Evolutionary conservation across 2,797 vertebrate genomes (phyloP).

Genomic region (Eulemur albifrons): DNA sequence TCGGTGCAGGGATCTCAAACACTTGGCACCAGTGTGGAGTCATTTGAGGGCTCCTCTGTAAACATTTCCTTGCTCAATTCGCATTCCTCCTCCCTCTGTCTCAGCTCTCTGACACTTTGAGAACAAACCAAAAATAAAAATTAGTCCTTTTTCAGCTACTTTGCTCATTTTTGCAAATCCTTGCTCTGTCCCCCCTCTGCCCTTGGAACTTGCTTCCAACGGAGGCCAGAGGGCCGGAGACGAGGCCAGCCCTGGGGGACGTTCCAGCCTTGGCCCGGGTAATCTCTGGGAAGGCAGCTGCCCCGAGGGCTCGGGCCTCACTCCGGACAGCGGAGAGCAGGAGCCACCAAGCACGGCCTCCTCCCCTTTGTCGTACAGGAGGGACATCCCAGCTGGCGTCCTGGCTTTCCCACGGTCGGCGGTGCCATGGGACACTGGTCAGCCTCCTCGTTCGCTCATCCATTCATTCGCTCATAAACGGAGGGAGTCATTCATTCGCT

Average conservation of each 20-base stretch:
- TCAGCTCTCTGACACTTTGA: not conserved
- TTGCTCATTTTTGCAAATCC: not conserved
- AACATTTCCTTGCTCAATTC: not conserved
- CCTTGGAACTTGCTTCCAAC: not conserved
- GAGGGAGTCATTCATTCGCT: not conserved
- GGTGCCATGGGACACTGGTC: rapidly evolving
- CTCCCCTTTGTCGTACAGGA: rapidly evolving
- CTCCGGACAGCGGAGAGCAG: rapidly evolving
- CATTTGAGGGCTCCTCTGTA: not conserved
- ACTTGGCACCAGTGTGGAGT: rapidly evolving
- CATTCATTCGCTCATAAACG: not conserved
- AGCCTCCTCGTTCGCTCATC: not conserved
- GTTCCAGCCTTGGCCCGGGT: not conserved
- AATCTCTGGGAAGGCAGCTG: not conserved
- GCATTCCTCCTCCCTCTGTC: not conserved
- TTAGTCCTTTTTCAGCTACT: not conserved
- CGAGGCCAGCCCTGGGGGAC: not conserved
- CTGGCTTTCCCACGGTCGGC: not conserved
- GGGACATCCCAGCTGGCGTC: not conserved
- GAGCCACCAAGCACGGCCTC: not conserved
- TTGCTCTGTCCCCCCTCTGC: not conserved
- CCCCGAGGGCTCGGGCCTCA: not conserved
- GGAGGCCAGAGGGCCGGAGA: not conserved
- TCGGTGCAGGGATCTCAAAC: not conserved
- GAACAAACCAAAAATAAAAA: slow-evolving; percentile 9